Evolutionary conservation across 2,113 vertebrate genomes (phyloP), one percentile per base, ranked within the genome.

Genomic region (Entosphenus tridentatus): DNA sequence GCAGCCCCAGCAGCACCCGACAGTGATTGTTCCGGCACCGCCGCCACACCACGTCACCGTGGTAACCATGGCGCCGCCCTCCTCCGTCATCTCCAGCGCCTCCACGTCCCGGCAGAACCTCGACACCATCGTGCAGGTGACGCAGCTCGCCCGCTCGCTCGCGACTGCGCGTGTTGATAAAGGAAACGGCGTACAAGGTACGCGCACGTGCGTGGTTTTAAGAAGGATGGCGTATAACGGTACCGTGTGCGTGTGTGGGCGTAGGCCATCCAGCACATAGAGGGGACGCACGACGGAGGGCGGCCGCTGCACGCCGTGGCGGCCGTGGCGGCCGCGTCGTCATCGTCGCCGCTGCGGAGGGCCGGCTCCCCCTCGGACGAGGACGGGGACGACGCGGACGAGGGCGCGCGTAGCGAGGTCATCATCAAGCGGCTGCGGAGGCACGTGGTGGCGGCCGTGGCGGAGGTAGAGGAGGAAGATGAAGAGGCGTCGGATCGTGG

Each of bases 261-360:
- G 10, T 76, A 96, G 93, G 93, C 93, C 0, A 98, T 98, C 80
- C 93, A 98, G 80, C 93, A 96, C 82, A 98, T 98, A 2, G 93
- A 98, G 78, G 90, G 93, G 73, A 95, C 86, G 8, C 90, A 86
- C 75, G 88, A 87, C 39, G 39, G 39, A 5, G 39, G 39, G 69
- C 85, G 84, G 75, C 83, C 80, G 76, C 72, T 79, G 75, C 73
- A 84, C 81, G 56, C 76, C 78, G 16, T 89, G 95, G 57, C 89
- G 93, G 74, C 84, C 86, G 80, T 78, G 93, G 56, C 79, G 86
- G 2, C 89, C 82, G 0, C 39, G 39, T 39, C 39, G 93, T 97
- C 69, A 97, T 97, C 0, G 88, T 97, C 74, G 86, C 85, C 62
- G 84, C 87, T 0, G 78, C 78, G 0, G 80, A 87, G 71, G 8